Percentiles rank a stretch among this genome's conserved stretches.
Evolutionary conservation across 30 jellyfish, hydroid and myxozoan species (phyloP).

Genomic region (Aurelia sp.): DNA sequence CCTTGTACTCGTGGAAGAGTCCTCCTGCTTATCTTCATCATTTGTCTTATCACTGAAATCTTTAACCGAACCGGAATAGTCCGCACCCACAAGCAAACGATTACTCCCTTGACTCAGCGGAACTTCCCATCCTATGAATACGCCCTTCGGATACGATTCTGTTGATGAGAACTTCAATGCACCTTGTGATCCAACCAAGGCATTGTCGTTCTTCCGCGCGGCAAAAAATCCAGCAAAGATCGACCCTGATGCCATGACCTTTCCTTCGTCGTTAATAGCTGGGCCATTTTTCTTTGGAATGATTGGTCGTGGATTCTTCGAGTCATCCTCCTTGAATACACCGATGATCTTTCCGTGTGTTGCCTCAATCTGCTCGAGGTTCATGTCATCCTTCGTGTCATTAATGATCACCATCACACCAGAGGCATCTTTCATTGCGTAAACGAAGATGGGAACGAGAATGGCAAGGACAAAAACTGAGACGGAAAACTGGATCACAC

Average conservation of each 20-base stretch:
- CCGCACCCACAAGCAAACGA: conserved; percentile 24
- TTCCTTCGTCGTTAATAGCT: conserved; percentile 13
- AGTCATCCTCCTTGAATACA: conserved; percentile 22
- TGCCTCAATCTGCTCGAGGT: conserved; percentile 9
- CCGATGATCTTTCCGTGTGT: conserved; percentile 45
- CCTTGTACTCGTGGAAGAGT: conserved; percentile 9
- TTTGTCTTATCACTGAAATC: conserved; percentile 27
- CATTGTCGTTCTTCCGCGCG: conserved; percentile 17
- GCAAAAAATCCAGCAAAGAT: conserved; percentile 23
- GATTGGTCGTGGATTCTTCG: conserved; percentile 11
- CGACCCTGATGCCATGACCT: conserved; percentile 8
- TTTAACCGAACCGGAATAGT: neutral
- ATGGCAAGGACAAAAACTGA: conserved; percentile 13
- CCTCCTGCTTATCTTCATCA: conserved; percentile 28
- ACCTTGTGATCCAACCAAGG: conserved; percentile 27
- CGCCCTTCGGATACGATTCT: conserved; percentile 25
- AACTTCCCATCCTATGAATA: conserved; percentile 31
- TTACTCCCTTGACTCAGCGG: conserved; percentile 5
- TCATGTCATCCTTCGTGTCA: conserved; percentile 36
- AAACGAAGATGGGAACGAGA: conserved; percentile 25
- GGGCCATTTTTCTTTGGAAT: conserved; percentile 20
- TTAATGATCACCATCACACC: conserved; percentile 25
- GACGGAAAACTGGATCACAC: neutral
- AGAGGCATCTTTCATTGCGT: conserved; percentile 37
- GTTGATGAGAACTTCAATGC: conserved; percentile 37